Conservation (phyloP, 2,113 vertebrate genomes). For the Dicrurus megarhynchus region DNA sequence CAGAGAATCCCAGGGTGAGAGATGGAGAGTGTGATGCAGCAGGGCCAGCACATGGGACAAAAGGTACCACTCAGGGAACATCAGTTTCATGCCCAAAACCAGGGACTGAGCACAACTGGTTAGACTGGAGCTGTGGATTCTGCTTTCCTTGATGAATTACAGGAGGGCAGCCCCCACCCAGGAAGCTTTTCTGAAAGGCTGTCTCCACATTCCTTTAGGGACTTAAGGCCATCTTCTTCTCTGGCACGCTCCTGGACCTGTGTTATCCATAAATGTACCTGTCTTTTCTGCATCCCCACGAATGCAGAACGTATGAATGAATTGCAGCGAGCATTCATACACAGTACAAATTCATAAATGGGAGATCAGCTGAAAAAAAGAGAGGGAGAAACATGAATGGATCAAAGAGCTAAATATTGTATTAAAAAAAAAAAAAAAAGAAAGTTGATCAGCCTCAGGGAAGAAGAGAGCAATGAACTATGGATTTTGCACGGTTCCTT, state of each 20-base stretch:
- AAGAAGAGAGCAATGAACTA: neutral
- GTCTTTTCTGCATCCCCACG: neutral
- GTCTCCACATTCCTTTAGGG: neutral
- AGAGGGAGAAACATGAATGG: conserved; percentile 5
- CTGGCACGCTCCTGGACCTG: rapidly evolving
- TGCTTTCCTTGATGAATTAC: neutral
- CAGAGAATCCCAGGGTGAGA: neutral
- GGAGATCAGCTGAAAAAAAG: neutral
- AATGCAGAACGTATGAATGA: neutral
- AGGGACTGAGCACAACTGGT: neutral
- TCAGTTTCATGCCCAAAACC: neutral
- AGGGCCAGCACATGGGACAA: rapidly evolving
- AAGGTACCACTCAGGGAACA: neutral
- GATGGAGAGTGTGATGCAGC: rapidly evolving
- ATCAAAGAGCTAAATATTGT: neutral
- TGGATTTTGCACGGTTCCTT: neutral
- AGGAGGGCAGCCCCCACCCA: neutral
- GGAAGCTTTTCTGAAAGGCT: neutral
- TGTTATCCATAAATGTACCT: neutral
- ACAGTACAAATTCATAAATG: neutral
- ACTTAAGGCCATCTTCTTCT: neutral
- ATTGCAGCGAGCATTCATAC: neutral
- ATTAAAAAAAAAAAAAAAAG: neutral
- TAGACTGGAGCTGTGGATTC: neutral
- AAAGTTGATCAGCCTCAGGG: neutral